These are phyloP conservation scores for Watsonalla binaria DNA, from an alignment of 2,888 invertebrate species.

Conservation along the genomic window DNA sequence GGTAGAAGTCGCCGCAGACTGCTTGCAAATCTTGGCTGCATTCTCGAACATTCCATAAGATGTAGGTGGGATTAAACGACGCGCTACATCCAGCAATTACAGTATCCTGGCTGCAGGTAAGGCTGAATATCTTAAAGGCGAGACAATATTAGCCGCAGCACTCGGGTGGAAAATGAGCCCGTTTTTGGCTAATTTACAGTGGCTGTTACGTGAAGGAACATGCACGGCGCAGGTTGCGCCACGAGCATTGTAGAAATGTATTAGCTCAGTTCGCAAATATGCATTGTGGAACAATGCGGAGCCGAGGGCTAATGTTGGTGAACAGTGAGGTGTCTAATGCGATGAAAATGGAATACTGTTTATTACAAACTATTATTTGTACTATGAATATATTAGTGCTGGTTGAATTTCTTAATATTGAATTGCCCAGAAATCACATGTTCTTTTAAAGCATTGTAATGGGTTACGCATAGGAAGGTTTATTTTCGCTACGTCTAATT, in stretches of 20 bases:
- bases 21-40: slow-evolving; percentile 72
- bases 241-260: slow-evolving; percentile 50
- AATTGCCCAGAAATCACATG: too few species aligned
- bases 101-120: slow-evolving; percentile 69
- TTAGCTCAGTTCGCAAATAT: slow-evolving; percentile 52
- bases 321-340: slow-evolving; percentile 22
- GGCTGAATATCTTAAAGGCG: slow-evolving; percentile 69
- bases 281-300: slow-evolving; percentile 38
- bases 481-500: too few species aligned
- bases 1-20: slow-evolving; percentile 69
- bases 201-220: slow-evolving; percentile 60
- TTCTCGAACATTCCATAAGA: slow-evolving; percentile 75
- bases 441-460: too few species aligned
- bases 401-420: too few species aligned
- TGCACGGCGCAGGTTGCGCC: slow-evolving; percentile 45
- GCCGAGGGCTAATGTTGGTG: slow-evolving; percentile 33
- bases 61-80: slow-evolving; percentile 72
- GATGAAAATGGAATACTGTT: slow-evolving; percentile 2
- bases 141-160: slow-evolving; percentile 77
- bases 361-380: too few species aligned
- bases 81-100: slow-evolving; percentile 74
- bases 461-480: too few species aligned
- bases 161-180: slow-evolving; percentile 80
- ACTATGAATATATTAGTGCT: too few species aligned
- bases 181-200: slow-evolving; percentile 74